Evolutionary conservation across 1,140 invertebrate genomes (phyloP).

Genomic region (Ceratosolen fusciceps): DNA sequence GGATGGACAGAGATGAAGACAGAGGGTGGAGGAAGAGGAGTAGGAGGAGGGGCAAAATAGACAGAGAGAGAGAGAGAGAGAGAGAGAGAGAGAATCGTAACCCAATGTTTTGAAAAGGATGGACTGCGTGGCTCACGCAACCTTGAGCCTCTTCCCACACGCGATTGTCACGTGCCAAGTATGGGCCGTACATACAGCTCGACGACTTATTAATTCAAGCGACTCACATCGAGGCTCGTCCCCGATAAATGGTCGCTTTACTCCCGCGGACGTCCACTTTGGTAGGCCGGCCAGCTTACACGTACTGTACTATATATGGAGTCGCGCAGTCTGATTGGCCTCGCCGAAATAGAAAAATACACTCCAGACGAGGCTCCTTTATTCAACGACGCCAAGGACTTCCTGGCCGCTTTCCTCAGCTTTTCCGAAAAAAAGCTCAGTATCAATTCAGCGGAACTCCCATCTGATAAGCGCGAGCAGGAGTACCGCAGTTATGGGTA

Average conservation of each 20-base stretch:
- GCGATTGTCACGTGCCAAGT: conserved; percentile 58
- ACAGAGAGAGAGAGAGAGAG: conserved; percentile 38
- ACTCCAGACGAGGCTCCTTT: background rate
- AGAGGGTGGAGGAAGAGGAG: conserved; percentile 19
- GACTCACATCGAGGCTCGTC: conserved; percentile 47
- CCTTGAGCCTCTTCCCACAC: conserved; percentile 64
- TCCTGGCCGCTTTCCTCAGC: no score
- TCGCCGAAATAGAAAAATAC: background rate
- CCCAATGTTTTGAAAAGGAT: conserved; percentile 15
- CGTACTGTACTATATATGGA: conserved; percentile 4
- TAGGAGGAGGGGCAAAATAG: conserved; percentile 15
- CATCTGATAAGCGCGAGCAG: no score
- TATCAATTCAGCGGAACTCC: no score
- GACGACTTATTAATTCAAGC: conserved; percentile 63
- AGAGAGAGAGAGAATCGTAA: conserved; percentile 26
- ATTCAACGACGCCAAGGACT: background rate
- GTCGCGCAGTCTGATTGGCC: background rate
- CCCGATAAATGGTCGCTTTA: conserved; percentile 19
- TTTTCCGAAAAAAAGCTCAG: no score
- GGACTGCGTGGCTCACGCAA: conserved; percentile 52
- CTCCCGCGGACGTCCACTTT: conserved; percentile 33
- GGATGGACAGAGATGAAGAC: background rate
- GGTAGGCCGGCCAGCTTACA: background rate
- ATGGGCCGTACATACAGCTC: conserved; percentile 49
- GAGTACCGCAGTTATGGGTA: no score